Percentiles rank a stretch among this genome's conserved stretches.
Evolutionary conservation across 2,888 invertebrate genomes (phyloP).

Genomic region (Nephrotoma guestfalica): DNA sequence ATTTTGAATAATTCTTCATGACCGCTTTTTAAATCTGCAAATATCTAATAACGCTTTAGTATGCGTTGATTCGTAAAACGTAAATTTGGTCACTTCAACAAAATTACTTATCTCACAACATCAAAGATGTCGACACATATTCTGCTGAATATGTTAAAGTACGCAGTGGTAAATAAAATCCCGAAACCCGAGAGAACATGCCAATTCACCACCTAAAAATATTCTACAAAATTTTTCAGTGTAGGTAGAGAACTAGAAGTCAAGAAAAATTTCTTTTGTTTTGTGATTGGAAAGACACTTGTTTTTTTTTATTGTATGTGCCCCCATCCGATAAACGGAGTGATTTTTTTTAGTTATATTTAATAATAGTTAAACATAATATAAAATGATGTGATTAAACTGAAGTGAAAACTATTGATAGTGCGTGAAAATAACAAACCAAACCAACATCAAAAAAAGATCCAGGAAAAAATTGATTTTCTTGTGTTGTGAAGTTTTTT

Average conservation of each 20-base stretch:
- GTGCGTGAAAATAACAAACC: neutral
- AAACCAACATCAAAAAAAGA: neutral
- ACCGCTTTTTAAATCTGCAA: too few relatives aligned
- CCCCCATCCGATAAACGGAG: neutral
- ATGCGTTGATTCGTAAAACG: too few relatives aligned
- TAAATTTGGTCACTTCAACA: too few relatives aligned
- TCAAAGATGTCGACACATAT: neutral
- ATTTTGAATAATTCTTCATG: too few relatives aligned
- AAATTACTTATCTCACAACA: neutral
- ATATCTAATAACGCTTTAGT: too few relatives aligned
- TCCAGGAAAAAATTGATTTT: neutral
- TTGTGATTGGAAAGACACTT: neutral
- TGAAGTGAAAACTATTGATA: neutral
- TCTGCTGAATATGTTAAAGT: neutral
- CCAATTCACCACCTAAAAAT: neutral
- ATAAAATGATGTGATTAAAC: neutral
- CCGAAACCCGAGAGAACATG: neutral
- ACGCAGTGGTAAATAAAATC: neutral
- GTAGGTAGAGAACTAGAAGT: neutral
- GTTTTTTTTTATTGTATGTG: neutral
- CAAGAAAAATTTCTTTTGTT: slow-evolving; percentile 1
- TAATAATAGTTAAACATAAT: neutral
- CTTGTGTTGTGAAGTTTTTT: neutral
- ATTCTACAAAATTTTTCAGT: neutral
- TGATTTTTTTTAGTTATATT: neutral